A percentile compares a stretch with the other conserved stretches of the same genome.
Conservation (phyloP, 2,888 invertebrate genomes). For the Pecten maximus region DNA sequence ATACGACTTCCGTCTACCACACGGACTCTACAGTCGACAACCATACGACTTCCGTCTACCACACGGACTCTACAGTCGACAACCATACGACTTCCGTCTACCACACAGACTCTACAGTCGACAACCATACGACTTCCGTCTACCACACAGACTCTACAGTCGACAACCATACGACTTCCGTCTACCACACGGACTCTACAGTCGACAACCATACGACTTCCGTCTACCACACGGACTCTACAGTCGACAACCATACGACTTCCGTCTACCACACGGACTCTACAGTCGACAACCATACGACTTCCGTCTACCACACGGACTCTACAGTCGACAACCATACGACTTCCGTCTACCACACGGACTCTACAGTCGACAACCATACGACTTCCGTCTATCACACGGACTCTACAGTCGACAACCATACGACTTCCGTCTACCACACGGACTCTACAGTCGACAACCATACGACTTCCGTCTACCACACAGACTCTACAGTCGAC, state of each 20-base stretch:
- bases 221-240: no score
- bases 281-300: neutral
- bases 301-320: neutral
- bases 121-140: neutral
- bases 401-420: neutral
- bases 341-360: no score
- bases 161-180: neutral
- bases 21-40: neutral
- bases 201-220: no score
- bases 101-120: no score
- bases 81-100: no score
- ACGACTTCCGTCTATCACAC: neutral
- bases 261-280: no score
- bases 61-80: no score
- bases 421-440: neutral
- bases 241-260: neutral
- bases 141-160: no score
- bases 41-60: neutral
- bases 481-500: neutral
- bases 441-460: no score
- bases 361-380: neutral
- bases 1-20: neutral
- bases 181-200: neutral
- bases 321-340: no score
- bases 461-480: no score